Conservation (phyloP, 2,797 vertebrate species). For the Loris lydekkerianus region DNA sequence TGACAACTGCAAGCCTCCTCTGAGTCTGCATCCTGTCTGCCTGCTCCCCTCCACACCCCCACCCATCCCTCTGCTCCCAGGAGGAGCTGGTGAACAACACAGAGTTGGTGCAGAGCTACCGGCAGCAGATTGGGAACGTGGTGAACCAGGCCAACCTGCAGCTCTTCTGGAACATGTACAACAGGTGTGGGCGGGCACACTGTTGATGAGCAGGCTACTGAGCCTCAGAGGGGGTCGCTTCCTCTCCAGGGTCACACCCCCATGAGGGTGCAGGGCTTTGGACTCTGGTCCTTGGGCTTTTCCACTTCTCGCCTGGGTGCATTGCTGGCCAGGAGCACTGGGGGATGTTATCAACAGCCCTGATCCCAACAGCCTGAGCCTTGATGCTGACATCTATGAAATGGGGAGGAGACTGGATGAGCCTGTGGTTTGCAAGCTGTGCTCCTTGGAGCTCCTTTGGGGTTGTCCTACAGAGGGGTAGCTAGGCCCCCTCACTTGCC, state of each 20-base stretch:
- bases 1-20: neutral
- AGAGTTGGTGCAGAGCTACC: constrained; percentile 97
- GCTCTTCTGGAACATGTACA: constrained; percentile 99
- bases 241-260: neutral
- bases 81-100: constrained; percentile 97
- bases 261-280: neutral
- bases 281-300: neutral
- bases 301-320: rapidly evolving
- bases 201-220: neutral
- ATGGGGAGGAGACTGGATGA: neutral
- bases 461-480: neutral
- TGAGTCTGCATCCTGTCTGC: neutral
- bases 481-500: neutral
- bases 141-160: constrained; percentile 98
- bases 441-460: neutral
- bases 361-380: rapidly evolving
- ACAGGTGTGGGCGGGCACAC: constrained; percentile 89
- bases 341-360: neutral
- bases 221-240: neutral
- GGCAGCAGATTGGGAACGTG: constrained; percentile 95
- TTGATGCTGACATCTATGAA: neutral
- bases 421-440: neutral
- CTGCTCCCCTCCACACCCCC: neutral
- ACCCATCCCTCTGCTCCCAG: constrained; percentile 82
- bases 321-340: rapidly evolving